phyloP scores from a whole-genome alignment of 2,113 vertebrate genomes.

The Halcyon senegalensis region DNA sequence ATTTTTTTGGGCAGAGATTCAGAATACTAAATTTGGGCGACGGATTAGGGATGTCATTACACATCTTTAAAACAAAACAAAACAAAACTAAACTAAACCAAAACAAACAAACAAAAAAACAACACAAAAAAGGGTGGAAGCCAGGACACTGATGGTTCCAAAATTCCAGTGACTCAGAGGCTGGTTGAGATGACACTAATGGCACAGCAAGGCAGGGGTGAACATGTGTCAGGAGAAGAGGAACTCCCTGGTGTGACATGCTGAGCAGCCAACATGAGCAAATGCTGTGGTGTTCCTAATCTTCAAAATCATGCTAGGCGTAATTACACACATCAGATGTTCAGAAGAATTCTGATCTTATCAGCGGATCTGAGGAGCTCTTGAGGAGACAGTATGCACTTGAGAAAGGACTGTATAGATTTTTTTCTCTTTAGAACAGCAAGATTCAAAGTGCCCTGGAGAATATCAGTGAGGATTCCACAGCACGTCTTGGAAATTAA shows the following conservation, averaged over 20 bases:
- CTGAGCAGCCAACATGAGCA: neutral
- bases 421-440: neutral
- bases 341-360: neutral
- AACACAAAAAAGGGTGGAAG: neutral
- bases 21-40: slow-evolving; percentile 63
- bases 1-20: slow-evolving; percentile 31
- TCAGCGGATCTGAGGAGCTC: neutral
- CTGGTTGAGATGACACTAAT: slow-evolving; percentile 35
- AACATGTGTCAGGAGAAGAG: neutral
- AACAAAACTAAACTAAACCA: neutral
- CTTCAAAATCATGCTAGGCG: neutral
- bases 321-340: neutral
- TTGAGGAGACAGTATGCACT: neutral
- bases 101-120: neutral
- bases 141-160: slow-evolving; percentile 50
- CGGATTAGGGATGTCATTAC: slow-evolving; percentile 42
- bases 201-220: slow-evolving; percentile 5
- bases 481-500: neutral
- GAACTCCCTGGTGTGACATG: neutral
- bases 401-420: neutral
- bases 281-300: neutral
- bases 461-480: neutral
- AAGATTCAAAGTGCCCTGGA: neutral
- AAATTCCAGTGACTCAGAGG: slow-evolving; percentile 57
- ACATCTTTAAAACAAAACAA: slow-evolving; percentile 10